Conservation (phyloP, 2,888 invertebrate species). For the Zaprionus obscuricornis region DNA sequence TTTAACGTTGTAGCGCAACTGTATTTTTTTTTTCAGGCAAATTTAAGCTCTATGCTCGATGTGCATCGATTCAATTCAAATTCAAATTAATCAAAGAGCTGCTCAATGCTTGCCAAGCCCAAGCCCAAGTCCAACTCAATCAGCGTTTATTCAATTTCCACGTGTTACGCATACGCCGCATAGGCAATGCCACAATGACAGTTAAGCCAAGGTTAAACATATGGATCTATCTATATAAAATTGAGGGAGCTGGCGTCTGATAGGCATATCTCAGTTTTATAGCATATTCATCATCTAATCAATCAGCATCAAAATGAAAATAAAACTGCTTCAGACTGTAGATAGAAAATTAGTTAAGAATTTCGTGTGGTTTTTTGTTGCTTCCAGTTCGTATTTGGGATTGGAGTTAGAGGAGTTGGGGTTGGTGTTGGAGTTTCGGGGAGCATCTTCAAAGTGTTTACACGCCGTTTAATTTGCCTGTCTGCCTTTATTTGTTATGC, state of each 20-base stretch:
- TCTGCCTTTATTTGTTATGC: constrained; percentile 72
- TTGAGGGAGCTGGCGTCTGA: constrained; percentile 3
- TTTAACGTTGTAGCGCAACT: too few species aligned
- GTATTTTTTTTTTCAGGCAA: too few species aligned
- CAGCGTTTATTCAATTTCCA: constrained; percentile 48
- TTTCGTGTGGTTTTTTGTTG: constrained; percentile 32
- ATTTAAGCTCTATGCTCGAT: constrained; percentile 1
- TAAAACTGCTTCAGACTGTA: constrained; percentile 49
- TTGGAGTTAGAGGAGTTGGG: too few species aligned
- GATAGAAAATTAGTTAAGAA: constrained; percentile 50
- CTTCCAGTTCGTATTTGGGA: too few species aligned
- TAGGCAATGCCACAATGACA: constrained; percentile 14
- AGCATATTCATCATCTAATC: constrained; percentile 54
- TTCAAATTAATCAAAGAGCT: constrained; percentile 35
- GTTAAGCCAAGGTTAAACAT: constrained; percentile 42
- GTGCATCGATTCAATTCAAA: constrained; percentile 4
- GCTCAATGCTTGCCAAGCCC: constrained; percentile 18
- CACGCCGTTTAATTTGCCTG: constrained; percentile 74
- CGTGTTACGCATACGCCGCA: constrained; percentile 49
- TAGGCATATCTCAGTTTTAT: too few species aligned
- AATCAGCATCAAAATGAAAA: constrained; percentile 64
- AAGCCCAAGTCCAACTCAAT: constrained; percentile 59
- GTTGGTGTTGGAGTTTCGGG: neutral
- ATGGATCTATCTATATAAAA: constrained; percentile 10
- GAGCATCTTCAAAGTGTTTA: constrained; percentile 71